Conservation (phyloP, 1,140 invertebrate species). For the Bombus soroeensis region DNA sequence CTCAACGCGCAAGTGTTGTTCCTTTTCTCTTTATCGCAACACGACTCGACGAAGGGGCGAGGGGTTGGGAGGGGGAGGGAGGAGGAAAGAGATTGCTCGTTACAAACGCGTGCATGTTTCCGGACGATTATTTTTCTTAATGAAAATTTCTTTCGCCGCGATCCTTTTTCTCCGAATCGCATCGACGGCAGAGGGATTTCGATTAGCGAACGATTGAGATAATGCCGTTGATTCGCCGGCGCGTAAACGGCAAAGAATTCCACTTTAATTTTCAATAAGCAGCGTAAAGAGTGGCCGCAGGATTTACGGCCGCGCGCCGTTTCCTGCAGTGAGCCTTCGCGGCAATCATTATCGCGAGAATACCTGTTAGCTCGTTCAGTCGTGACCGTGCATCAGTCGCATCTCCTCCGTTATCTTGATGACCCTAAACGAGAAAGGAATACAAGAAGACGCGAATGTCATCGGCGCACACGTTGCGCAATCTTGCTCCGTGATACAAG, state of each 20-base stretch:
- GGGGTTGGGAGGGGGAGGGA: neutral
- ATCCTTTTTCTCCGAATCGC: neutral
- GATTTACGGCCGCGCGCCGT: conserved; percentile 49
- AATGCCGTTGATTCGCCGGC: conserved; percentile 14
- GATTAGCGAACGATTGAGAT: conserved; percentile 22
- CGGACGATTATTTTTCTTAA: neutral
- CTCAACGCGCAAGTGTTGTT: neutral
- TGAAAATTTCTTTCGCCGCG: neutral
- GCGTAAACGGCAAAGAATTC: conserved; percentile 38
- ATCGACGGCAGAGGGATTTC: neutral
- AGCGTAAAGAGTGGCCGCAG: conserved; percentile 10
- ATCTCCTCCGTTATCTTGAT: conserved; percentile 70
- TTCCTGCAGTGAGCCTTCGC: conserved; percentile 16
- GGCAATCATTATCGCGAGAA: conserved; percentile 61
- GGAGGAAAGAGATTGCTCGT: neutral
- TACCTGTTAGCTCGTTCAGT: conserved; percentile 57
- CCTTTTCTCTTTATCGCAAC: conserved; percentile 5
- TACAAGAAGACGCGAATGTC: conserved; percentile 63
- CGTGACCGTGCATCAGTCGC: conserved; percentile 65
- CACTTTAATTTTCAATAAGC: conserved; percentile 57
- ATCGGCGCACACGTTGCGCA: conserved; percentile 58
- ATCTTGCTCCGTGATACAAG: conserved; percentile 50
- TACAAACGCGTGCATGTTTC: neutral
- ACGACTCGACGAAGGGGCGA: neutral
- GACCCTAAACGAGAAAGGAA: conserved; percentile 72